phyloP scores from a whole-genome alignment of 2,797 vertebrate genomes.

The Nasua narica region DNA sequence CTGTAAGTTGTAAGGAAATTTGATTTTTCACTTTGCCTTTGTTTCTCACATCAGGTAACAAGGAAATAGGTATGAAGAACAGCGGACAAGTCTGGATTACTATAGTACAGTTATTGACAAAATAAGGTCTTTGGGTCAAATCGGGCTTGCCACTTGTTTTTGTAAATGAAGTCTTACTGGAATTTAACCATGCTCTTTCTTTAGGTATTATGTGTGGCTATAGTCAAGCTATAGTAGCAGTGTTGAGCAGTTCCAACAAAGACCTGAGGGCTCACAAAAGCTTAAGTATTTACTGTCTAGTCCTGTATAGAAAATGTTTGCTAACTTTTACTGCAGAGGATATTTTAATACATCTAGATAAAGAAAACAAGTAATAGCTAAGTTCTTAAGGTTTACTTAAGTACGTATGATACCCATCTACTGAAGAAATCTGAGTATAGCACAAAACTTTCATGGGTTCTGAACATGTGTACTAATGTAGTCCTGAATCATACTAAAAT shows the following conservation, averaged over 20 bases:
- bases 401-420: neutral
- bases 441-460: neutral
- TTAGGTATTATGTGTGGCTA: neutral
- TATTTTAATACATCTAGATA: neutral
- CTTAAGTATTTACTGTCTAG: neutral
- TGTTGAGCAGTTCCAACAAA: neutral
- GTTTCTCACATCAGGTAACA: neutral
- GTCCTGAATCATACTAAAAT: conserved; percentile 1
- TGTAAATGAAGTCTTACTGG: neutral
- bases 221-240: neutral
- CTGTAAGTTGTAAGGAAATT: neutral
- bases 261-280: neutral
- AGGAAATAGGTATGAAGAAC: neutral
- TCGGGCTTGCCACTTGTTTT: neutral
- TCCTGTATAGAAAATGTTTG: neutral
- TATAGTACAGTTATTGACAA: neutral
- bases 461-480: neutral
- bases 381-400: neutral
- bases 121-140: neutral
- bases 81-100: neutral
- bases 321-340: neutral
- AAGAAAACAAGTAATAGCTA: neutral
- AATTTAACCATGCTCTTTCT: neutral
- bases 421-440: neutral
- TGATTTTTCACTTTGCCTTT: neutral